A percentile compares a stretch with the other conserved stretches of the same genome.
phyloP scores from a whole-genome alignment of 2,888 invertebrate species.

The Embidobia sp. region DNA sequence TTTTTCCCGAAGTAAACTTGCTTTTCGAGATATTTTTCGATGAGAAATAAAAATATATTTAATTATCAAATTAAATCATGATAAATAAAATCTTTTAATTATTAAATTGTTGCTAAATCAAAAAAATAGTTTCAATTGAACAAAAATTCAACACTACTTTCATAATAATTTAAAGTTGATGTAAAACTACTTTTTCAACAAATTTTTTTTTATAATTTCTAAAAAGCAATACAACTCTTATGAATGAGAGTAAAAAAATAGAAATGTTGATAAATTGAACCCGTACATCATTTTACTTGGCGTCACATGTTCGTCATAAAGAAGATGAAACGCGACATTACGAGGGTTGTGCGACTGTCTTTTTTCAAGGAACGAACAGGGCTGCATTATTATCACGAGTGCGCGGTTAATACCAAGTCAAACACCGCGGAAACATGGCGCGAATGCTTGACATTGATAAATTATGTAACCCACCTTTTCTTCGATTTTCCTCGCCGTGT shows the following conservation, averaged over 20 bases:
- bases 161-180: too few species aligned
- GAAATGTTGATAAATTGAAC: conserved; percentile 12
- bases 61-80: too few species aligned
- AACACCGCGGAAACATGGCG: conserved; percentile 13
- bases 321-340: conserved; percentile 1
- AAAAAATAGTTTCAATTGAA: too few species aligned
- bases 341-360: not conserved
- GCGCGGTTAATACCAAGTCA: conserved; percentile 22
- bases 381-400: conserved; percentile 8
- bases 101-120: too few species aligned
- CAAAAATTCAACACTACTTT: too few species aligned
- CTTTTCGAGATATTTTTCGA: too few species aligned
- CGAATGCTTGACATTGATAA: conserved; percentile 24
- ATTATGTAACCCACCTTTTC: conserved; percentile 76
- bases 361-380: not conserved
- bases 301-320: conserved; percentile 12
- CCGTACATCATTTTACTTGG: conserved; percentile 8
- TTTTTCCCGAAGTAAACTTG: too few species aligned
- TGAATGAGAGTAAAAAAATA: not conserved
- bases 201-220: not conserved
- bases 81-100: too few species aligned
- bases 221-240: not conserved
- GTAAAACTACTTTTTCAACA: too few species aligned
- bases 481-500: conserved; percentile 75
- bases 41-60: too few species aligned